Percentiles rank a stretch among this genome's conserved stretches.
Conservation (phyloP, 2,113 vertebrate genomes). For the Oncorhynchus gorbuscha region DNA sequence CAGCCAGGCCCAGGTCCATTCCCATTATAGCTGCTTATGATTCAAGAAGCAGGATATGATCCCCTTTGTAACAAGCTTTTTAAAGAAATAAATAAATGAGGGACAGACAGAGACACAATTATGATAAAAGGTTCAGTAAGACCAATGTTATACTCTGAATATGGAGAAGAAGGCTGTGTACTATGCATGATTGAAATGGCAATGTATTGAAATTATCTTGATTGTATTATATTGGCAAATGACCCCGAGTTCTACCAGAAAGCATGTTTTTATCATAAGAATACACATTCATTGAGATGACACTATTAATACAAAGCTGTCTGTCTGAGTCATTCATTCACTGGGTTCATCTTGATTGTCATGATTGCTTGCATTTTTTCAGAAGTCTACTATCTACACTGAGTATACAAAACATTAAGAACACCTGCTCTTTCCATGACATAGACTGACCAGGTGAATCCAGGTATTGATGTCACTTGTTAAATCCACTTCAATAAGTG, state of each 20-base stretch:
- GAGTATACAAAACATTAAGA: too few relatives aligned
- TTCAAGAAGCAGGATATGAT: slow-evolving; percentile 28
- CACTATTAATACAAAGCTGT: neutral
- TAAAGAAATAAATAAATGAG: neutral
- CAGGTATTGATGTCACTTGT: too few relatives aligned
- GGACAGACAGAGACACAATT: slow-evolving; percentile 27
- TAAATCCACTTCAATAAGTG: too few relatives aligned
- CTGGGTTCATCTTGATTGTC: neutral
- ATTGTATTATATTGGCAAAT: neutral
- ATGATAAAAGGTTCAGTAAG: slow-evolving; percentile 46
- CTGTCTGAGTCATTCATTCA: too few relatives aligned
- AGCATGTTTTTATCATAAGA: too few relatives aligned
- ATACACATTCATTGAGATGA: too few relatives aligned
- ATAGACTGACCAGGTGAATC: too few relatives aligned
- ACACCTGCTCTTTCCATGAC: too few relatives aligned
- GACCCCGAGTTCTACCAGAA: too few relatives aligned
- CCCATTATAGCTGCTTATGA: slow-evolving; percentile 27
- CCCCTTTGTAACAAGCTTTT: neutral
- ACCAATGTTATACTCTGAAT: slow-evolving; percentile 15
- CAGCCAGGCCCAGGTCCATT: slow-evolving; percentile 1
- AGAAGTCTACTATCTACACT: neutral
- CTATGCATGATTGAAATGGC: neutral
- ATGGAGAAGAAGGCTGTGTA: neutral
- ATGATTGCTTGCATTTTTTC: neutral
- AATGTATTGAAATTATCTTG: too few relatives aligned